phyloP scores from a whole-genome alignment of 2,888 invertebrate species.

The Conistra vaccinii region DNA sequence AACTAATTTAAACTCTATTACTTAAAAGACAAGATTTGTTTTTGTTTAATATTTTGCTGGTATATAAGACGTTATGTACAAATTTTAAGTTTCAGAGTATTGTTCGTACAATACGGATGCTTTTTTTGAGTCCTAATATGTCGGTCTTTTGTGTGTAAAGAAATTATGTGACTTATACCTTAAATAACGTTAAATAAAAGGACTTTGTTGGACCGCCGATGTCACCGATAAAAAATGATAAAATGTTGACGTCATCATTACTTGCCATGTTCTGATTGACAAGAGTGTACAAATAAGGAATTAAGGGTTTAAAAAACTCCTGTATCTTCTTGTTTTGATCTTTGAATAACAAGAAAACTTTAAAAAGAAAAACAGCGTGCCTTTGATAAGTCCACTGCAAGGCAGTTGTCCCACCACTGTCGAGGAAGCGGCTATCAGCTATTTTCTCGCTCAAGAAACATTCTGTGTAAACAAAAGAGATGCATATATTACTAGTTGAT shows the following conservation, averaged over 20 bases:
- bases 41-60: neutral
- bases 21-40: neutral
- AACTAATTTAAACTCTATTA: slow-evolving; percentile 53
- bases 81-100: slow-evolving; percentile 68
- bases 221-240: slow-evolving; percentile 17
- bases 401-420: too few relatives aligned
- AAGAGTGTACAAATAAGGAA: slow-evolving; percentile 46
- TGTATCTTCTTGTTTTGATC: slow-evolving; percentile 32
- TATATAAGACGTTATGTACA: slow-evolving; percentile 21
- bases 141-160: slow-evolving; percentile 50
- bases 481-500: too few relatives aligned
- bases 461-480: too few relatives aligned
- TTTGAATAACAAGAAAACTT: slow-evolving; percentile 16
- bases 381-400: too few relatives aligned
- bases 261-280: slow-evolving; percentile 46
- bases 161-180: slow-evolving; percentile 43
- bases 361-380: neutral
- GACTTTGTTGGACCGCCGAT: slow-evolving; percentile 25
- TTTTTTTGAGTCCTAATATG: slow-evolving; percentile 67
- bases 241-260: slow-evolving; percentile 54
- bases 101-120: slow-evolving; percentile 78
- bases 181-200: slow-evolving; percentile 49
- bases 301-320: neutral
- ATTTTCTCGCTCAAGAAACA: too few relatives aligned
- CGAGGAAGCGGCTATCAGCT: too few relatives aligned